Percentiles rank a stretch among this genome's conserved stretches.
phyloP scores from a whole-genome alignment of 2,797 vertebrate genomes.

The Tiaroga cobitis region DNA sequence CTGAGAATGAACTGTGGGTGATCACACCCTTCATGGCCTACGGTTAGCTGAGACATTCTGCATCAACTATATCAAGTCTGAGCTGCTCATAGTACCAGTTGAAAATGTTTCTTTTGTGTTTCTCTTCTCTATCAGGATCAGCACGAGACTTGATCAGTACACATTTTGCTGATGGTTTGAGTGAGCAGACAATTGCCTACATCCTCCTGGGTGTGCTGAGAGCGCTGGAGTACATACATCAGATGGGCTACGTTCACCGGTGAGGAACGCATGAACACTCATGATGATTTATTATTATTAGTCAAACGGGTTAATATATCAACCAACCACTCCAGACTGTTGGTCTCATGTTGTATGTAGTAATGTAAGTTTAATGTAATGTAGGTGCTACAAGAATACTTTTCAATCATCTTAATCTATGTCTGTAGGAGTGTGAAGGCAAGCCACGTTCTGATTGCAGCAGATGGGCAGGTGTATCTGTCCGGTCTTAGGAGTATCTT shows the following conservation, averaged over 20 bases:
- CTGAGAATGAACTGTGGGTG: conserved; percentile 97
- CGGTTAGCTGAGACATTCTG: conserved; percentile 78
- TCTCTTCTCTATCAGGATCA: conserved; percentile 80
- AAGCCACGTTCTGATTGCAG: conserved; percentile 94
- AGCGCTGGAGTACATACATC: conserved; percentile 96
- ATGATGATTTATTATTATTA: not conserved
- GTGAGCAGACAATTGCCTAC: conserved; percentile 92
- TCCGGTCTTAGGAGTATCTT: conserved; percentile 95
- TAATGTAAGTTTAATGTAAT: not conserved
- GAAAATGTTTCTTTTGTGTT: not conserved
- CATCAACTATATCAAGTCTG: not conserved
- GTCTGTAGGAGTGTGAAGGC: conserved; percentile 92
- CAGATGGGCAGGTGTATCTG: conserved; percentile 93
- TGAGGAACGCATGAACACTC: conserved; percentile 60
- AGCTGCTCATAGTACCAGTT: not conserved
- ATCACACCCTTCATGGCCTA: conserved; percentile 97
- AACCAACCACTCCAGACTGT: not conserved
- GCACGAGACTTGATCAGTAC: conserved; percentile 94
- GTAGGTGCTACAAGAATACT: not conserved
- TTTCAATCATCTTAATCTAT: conserved; percentile 23
- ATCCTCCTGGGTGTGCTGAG: conserved; percentile 91
- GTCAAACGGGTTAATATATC: not conserved
- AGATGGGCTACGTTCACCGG: conserved; percentile 98
- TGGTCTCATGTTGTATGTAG: not conserved
- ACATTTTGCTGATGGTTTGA: conserved; percentile 95